Evolutionary conservation across 2,113 vertebrate species (phyloP), one percentile per base, ranked within the genome.

Genomic region (Burhinus oedicnemus): DNA sequence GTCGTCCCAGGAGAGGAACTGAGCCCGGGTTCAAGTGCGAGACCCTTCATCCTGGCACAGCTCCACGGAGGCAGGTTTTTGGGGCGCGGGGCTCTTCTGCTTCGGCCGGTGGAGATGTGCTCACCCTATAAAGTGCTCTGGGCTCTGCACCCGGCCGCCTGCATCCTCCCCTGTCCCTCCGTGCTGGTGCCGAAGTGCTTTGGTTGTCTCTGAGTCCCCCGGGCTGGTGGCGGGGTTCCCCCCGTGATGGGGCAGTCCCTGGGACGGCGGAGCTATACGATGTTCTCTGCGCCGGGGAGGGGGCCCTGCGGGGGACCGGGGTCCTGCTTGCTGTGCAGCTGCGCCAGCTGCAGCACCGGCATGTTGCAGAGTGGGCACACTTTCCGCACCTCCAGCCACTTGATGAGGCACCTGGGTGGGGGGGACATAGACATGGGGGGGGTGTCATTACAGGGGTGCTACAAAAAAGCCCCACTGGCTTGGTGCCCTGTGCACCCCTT

Each of bases 341-440:
- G 99, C 7, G 99, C 99, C 88, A 99, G 98, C 98, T 99, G 99
- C 80, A 99, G 97, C 85, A 99, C 99, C 0, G 99, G 99, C 98
- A 99, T 99, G 98, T 99, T 99, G 98, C 99, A 99, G 62, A 99
- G 98, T 4, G 99, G 99, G 90, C 99, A 99, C 62, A 99, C 99
- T 97, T 99, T 99, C 68, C 99, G 99, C 95, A 99, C 99, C 98
- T 99, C 99, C 98, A 99, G 96, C 99, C 99, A 99, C 93, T 99
- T 99, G 97, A 99, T 99, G 98, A 99, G 99, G 98, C 99, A 99
- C 99, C 99, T 99, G 98, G 8, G 49, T 23, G 22, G 49, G 55
- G 45, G 38, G 84, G 17, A 49, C 20, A 60, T 9, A n/a, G 42
- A 80, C 7, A 21, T 36, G 8, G 83, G n/a, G 40, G n/a, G 25